Percentiles rank a stretch among this genome's conserved stretches.
Conservation (phyloP, 2,888 invertebrate genomes). For the Lepidocyrtoides sp. region DNA sequence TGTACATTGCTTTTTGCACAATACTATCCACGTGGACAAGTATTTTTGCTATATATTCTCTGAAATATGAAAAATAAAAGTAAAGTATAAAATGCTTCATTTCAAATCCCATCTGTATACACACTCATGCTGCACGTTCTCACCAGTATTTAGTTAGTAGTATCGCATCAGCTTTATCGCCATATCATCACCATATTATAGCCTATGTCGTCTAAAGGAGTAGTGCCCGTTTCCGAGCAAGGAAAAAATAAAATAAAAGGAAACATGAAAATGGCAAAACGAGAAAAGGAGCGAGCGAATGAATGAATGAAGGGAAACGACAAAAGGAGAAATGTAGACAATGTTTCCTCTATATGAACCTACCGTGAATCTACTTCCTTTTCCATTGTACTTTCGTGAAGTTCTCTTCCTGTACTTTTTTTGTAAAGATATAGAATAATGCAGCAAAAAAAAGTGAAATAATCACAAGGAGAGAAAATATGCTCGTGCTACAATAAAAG, state of each 20-base stretch:
- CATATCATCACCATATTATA: background rate
- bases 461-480: background rate
- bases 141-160: background rate
- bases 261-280: slow-evolving; percentile 37
- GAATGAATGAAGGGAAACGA: slow-evolving; percentile 31
- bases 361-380: background rate
- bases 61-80: background rate
- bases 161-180: background rate
- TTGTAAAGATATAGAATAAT: background rate
- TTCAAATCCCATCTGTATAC: background rate
- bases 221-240: background rate
- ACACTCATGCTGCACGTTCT: background rate
- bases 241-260: slow-evolving; percentile 32
- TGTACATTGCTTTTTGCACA: too few relatives aligned
- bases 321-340: slow-evolving; percentile 46
- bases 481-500: slow-evolving; percentile 16
- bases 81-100: slow-evolving; percentile 9
- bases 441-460: background rate
- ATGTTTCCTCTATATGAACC: slow-evolving; percentile 13
- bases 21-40: too few relatives aligned
- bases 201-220: background rate
- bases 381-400: slow-evolving; percentile 22
- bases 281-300: background rate
- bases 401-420: slow-evolving; percentile 5
- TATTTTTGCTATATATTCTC: too few relatives aligned